Evolutionary conservation across 2,113 vertebrate genomes (phyloP).

Genomic region (Podarcis cretensis): DNA sequence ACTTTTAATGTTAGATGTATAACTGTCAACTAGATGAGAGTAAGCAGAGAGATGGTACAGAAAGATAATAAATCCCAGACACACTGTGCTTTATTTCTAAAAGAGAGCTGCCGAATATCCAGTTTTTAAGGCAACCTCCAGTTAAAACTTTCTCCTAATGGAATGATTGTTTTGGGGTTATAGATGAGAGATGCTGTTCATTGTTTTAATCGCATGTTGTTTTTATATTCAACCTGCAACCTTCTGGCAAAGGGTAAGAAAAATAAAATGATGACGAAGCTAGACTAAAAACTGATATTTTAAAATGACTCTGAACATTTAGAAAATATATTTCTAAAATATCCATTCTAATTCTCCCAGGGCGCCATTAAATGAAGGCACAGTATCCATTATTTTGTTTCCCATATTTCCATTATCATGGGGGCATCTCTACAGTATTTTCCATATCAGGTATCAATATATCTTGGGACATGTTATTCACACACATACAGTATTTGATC

Average conservation of each 20-base stretch:
- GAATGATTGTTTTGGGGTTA: too few relatives aligned
- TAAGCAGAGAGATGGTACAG: not conserved
- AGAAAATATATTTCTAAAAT: not conserved
- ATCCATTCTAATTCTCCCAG: not conserved
- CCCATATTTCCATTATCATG: not conserved
- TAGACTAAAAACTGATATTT: not conserved
- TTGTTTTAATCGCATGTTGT: too few relatives aligned
- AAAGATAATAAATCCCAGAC: conserved; percentile 20
- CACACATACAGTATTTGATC: not conserved
- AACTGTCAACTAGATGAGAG: conserved; percentile 13
- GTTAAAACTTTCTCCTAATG: not conserved
- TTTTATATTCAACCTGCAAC: too few relatives aligned
- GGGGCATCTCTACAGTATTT: not conserved
- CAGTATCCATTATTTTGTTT: not conserved
- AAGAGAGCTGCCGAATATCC: not conserved
- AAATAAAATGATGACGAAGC: not conserved
- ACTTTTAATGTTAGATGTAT: conserved; percentile 5
- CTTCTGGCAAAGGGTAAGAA: not conserved
- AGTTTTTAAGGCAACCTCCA: not conserved
- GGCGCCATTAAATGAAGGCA: too few relatives aligned
- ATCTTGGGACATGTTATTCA: not conserved
- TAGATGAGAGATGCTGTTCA: too few relatives aligned
- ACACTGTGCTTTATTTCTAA: not conserved
- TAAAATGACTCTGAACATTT: not conserved
- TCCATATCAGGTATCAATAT: not conserved